phyloP scores from a whole-genome alignment of 2,797 vertebrate genomes.

The Leptatherina wallacei region DNA sequence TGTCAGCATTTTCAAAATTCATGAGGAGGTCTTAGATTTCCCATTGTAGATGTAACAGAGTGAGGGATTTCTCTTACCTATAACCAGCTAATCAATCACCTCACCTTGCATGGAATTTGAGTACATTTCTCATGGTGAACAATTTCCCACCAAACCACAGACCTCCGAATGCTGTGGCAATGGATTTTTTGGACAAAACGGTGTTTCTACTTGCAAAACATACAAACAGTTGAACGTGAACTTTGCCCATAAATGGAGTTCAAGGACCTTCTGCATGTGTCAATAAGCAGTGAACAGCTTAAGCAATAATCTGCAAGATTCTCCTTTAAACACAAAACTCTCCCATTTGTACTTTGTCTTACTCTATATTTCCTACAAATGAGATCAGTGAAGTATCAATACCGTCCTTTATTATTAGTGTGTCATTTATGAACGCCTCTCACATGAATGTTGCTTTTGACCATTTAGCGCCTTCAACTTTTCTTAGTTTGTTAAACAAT shows the following conservation, averaged over 20 bases:
- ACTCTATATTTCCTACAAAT: background rate
- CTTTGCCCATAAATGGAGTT: slow-evolving; percentile 62
- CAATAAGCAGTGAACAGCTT: slow-evolving; percentile 35
- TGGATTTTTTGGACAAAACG: slow-evolving; percentile 42
- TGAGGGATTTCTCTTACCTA: background rate
- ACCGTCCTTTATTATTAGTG: background rate
- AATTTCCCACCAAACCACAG: slow-evolving; percentile 2
- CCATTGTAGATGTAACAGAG: background rate
- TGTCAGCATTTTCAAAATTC: slow-evolving; percentile 23
- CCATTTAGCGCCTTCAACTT: background rate
- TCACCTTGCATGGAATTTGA: background rate
- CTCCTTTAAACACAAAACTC: background rate
- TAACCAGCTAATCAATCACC: slow-evolving; percentile 34
- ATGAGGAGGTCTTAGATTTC: slow-evolving; percentile 18
- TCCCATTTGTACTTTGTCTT: background rate
- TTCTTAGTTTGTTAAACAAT: slow-evolving; percentile 6
- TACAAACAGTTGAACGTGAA: slow-evolving; percentile 52
- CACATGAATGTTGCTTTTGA: slow-evolving; percentile 3
- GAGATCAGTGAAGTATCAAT: background rate
- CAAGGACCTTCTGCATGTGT: slow-evolving; percentile 56
- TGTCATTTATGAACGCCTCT: background rate
- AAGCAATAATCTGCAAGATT: slow-evolving; percentile 12
- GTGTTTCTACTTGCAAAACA: slow-evolving; percentile 48
- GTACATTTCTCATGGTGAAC: background rate
- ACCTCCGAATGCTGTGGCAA: background rate